phyloP scores from a whole-genome alignment of 2,888 invertebrate genomes.

The Rotaria sp. region DNA sequence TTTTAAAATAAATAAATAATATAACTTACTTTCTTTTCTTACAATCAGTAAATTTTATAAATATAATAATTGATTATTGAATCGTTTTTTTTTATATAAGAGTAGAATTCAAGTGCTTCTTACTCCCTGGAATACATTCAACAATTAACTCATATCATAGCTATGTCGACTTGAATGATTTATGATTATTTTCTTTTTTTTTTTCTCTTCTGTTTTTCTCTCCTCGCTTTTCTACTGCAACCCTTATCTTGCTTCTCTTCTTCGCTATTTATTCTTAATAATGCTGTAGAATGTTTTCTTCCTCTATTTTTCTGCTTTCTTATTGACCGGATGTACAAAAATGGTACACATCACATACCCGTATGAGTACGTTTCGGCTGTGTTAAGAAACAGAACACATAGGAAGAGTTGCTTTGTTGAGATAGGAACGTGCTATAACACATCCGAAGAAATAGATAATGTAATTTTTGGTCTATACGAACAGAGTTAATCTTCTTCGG shows the following conservation, averaged over 20 bases:
- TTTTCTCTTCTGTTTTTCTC: background rate
- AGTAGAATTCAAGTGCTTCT: background rate
- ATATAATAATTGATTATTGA: background rate
- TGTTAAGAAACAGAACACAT: background rate
- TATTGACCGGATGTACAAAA: conserved; percentile 6
- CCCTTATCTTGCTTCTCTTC: background rate
- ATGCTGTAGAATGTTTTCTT: background rate
- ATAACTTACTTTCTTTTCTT: background rate
- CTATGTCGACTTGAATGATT: background rate
- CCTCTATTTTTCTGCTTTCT: background rate
- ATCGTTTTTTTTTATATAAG: background rate
- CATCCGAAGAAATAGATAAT: conserved; percentile 2
- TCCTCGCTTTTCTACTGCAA: background rate
- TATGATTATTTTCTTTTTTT: background rate
- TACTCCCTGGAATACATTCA: background rate
- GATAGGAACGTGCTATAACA: background rate
- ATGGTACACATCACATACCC: background rate
- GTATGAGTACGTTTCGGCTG: background rate
- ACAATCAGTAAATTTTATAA: background rate
- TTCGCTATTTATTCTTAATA: background rate
- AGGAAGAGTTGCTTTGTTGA: background rate
- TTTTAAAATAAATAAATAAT: too few species aligned
- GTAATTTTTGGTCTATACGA: background rate
- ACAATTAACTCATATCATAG: background rate
- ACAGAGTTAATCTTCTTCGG: background rate